Conservation (phyloP, 2,797 vertebrate species). For the Tragopan temminckii region DNA sequence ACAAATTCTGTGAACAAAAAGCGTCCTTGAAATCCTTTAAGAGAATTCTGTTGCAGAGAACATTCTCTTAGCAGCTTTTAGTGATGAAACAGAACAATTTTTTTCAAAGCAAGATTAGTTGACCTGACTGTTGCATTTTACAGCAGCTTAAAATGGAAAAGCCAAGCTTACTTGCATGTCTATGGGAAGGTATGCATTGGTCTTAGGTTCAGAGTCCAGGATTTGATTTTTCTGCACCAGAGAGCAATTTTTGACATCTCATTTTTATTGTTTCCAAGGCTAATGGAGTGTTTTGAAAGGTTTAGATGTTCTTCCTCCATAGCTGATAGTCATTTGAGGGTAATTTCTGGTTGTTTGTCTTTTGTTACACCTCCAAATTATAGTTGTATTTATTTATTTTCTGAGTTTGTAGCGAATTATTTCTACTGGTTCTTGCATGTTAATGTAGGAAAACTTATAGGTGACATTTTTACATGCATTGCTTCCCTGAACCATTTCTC, state of each 20-base stretch:
- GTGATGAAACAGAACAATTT: background rate
- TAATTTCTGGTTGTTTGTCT: background rate
- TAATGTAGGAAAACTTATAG: background rate
- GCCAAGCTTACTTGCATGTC: background rate
- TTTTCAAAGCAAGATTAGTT: constrained; percentile 12
- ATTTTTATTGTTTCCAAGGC: background rate
- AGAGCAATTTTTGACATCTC: background rate
- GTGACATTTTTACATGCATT: background rate
- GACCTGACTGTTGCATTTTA: constrained; percentile 14
- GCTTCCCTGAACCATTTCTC: background rate
- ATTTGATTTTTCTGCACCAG: background rate
- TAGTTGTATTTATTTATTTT: background rate
- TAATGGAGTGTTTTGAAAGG: background rate
- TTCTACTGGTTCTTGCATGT: background rate
- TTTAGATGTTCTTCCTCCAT: background rate
- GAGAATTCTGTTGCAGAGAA: constrained; percentile 12
- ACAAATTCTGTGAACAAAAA: background rate
- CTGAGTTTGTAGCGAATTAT: background rate
- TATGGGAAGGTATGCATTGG: background rate
- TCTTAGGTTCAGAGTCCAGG: background rate
- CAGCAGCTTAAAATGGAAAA: background rate
- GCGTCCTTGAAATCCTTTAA: background rate
- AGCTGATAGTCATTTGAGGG: background rate
- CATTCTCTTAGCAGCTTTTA: background rate
- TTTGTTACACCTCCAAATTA: background rate